Percentiles rank a stretch among this genome's conserved stretches.
phyloP scores from a whole-genome alignment of 2,113 vertebrate genomes.

The Lampris incognitus region DNA sequence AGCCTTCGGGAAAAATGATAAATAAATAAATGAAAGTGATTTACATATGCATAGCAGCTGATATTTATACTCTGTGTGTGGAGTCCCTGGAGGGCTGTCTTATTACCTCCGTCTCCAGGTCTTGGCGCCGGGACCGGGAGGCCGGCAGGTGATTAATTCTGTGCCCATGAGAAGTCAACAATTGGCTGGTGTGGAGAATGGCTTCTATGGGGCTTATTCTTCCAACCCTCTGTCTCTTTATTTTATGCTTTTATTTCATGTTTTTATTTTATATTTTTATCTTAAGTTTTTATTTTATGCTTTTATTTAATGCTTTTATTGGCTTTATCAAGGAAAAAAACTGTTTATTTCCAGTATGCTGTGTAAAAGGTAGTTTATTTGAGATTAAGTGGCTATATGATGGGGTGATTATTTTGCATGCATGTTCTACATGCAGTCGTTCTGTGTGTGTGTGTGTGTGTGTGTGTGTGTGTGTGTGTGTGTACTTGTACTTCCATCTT shows the following conservation, averaged over 20 bases:
- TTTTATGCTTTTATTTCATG: constrained; percentile 7
- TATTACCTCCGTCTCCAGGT: constrained; percentile 98
- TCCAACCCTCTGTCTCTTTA: constrained; percentile 43
- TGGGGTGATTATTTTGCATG: no score
- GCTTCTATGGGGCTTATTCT: constrained; percentile 69
- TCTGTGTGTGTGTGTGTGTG: no score
- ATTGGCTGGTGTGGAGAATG: constrained; percentile 89
- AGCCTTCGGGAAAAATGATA: constrained; percentile 84
- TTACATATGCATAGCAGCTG: constrained; percentile 99
- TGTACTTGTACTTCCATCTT: no score
- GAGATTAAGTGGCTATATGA: constrained; percentile 34
- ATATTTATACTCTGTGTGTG: constrained; percentile 95
- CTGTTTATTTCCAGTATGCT: constrained; percentile 55
- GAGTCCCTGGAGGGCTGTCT: constrained; percentile 96
- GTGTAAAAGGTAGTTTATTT: constrained; percentile 38
- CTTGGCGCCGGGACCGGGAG: constrained; percentile 93
- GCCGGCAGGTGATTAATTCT: constrained; percentile 99
- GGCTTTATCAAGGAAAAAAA: neutral
- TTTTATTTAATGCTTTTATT: constrained; percentile 1
- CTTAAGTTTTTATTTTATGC: no score
- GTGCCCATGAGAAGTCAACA: constrained; percentile 93
- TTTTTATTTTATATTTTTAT: neutral
- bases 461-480: neutral
- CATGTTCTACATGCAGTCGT: no score
- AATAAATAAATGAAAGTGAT: constrained; percentile 89